Conservation (phyloP, 1,140 invertebrate species). For the Drosophila virilis region DNA sequence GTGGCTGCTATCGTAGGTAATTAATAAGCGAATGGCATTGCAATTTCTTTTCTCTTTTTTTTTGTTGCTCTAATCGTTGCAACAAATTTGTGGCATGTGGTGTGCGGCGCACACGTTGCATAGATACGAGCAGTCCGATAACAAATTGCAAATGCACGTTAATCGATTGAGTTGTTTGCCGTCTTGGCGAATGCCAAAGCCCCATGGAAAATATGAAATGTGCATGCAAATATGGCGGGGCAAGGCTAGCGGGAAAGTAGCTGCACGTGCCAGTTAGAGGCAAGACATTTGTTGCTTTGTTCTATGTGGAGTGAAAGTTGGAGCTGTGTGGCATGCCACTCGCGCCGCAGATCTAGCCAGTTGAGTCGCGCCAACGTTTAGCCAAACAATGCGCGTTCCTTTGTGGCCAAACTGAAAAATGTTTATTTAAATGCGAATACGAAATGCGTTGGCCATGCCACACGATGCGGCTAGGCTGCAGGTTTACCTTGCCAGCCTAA, state of each 20-base stretch:
- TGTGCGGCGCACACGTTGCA: conserved; percentile 68
- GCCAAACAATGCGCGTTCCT: conserved; percentile 65
- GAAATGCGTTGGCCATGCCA: conserved; percentile 65
- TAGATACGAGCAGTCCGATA: conserved; percentile 58
- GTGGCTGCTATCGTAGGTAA: conserved; percentile 69
- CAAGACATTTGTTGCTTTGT: conserved; percentile 67
- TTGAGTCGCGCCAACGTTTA: conserved; percentile 30
- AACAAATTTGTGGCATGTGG: conserved; percentile 79
- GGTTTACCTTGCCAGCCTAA: conserved; percentile 34
- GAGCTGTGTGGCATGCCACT: conserved; percentile 31
- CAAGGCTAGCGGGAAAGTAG: background rate
- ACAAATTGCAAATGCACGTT: conserved; percentile 82
- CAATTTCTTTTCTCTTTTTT: conserved; percentile 54
- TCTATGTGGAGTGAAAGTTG: conserved; percentile 70
- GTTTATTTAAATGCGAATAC: conserved; percentile 79
- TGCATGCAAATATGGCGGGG: conserved; percentile 66
- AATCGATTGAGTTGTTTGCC: conserved; percentile 80
- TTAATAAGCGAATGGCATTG: conserved; percentile 75
- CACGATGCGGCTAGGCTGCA: conserved; percentile 24
- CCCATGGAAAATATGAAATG: conserved; percentile 69
- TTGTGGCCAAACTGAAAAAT: conserved; percentile 60
- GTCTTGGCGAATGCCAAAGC: conserved; percentile 8
- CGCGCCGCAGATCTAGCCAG: conserved; percentile 11
- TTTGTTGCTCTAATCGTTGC: conserved; percentile 67
- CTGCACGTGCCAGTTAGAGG: conserved; percentile 58